Conservation (phyloP, 2,888 invertebrate genomes). For the Pristionchus maxplancki region DNA sequence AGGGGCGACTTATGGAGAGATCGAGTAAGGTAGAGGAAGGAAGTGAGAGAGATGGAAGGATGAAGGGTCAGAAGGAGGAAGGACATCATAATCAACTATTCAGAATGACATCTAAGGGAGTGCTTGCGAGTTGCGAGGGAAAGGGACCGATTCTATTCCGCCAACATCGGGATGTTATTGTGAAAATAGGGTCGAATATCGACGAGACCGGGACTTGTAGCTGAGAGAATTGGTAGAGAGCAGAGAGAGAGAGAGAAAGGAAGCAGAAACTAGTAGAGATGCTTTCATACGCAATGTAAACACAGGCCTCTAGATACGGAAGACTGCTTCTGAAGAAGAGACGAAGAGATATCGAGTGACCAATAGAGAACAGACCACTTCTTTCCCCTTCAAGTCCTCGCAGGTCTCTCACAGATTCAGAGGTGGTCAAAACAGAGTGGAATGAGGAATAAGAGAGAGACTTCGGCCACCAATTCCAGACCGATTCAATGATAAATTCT, state of each 20-base stretch:
- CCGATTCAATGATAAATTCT: slow-evolving; percentile 44
- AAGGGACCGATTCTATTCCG: not conserved
- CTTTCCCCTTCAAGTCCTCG: not conserved
- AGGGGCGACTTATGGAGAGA: slow-evolving; percentile 34
- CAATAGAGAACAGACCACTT: not conserved
- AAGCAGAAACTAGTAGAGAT: slow-evolving; percentile 37
- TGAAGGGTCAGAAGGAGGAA: slow-evolving; percentile 25
- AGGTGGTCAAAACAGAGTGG: slow-evolving; percentile 11
- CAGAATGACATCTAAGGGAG: not conserved
- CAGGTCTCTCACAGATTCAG: not conserved
- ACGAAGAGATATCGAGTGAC: slow-evolving; percentile 12
- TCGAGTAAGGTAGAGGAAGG: slow-evolving; percentile 22
- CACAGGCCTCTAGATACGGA: not conserved
- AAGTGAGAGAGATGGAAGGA: not conserved
- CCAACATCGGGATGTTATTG: not conserved
- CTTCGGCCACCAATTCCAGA: not conserved
- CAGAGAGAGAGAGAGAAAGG: slow-evolving; percentile 4
- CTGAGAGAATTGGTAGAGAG: not conserved
- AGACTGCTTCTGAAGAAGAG: not conserved
- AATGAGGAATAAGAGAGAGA: not conserved
- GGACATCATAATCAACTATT: slow-evolving; percentile 9
- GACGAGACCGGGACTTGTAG: not conserved
- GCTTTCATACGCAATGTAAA: slow-evolving; percentile 45
- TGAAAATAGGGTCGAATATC: not conserved
- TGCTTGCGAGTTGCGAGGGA: not conserved